These are phyloP conservation scores for Elysia chlorotica DNA, from an alignment of 1,140 invertebrate genomes.

Conservation along the genomic window DNA sequence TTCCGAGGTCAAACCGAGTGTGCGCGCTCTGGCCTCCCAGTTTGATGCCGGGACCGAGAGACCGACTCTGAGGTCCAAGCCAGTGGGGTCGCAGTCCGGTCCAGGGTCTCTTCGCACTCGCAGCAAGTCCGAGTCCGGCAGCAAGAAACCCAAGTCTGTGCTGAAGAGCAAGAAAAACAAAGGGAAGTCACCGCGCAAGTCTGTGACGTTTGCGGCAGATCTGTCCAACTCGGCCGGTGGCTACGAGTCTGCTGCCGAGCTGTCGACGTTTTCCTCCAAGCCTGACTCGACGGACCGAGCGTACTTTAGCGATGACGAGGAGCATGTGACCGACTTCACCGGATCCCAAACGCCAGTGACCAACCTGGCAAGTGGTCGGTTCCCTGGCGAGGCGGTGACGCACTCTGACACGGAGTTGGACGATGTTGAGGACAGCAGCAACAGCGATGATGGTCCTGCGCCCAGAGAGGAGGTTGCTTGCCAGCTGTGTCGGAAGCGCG, in stretches of 20 bases:
- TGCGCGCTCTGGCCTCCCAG: conserved; percentile 38
- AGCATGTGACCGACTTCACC: conserved; percentile 19
- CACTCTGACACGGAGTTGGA: conserved; percentile 37
- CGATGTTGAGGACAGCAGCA: conserved; percentile 36
- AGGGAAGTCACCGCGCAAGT: conserved; percentile 30
- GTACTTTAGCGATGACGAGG: conserved; percentile 45
- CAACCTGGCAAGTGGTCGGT: too few relatives aligned
- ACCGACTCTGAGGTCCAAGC: conserved; percentile 7
- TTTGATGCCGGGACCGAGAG: conserved; percentile 30
- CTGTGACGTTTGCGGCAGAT: conserved; percentile 47
- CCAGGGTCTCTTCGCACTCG: conserved; percentile 19
- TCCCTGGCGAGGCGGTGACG: conserved; percentile 4
- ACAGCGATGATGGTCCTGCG: conserved; percentile 32
- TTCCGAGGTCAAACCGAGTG: conserved; percentile 35
- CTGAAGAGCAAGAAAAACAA: conserved; percentile 43
- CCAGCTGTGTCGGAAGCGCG: conserved; percentile 43
- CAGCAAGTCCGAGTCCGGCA: conserved; percentile 47
- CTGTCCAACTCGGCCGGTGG: conserved; percentile 33
- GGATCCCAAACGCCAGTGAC: too few relatives aligned
- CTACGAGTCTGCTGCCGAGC: conserved; percentile 28
- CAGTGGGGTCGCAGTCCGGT: conserved; percentile 4
- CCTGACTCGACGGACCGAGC: conserved; percentile 24
- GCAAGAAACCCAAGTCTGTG: conserved; percentile 43
- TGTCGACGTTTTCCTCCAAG: conserved; percentile 9
- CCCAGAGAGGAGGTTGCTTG: conserved; percentile 33